Conservation (phyloP, 2,888 invertebrate genomes). For the Chymomyza fuscimana region DNA sequence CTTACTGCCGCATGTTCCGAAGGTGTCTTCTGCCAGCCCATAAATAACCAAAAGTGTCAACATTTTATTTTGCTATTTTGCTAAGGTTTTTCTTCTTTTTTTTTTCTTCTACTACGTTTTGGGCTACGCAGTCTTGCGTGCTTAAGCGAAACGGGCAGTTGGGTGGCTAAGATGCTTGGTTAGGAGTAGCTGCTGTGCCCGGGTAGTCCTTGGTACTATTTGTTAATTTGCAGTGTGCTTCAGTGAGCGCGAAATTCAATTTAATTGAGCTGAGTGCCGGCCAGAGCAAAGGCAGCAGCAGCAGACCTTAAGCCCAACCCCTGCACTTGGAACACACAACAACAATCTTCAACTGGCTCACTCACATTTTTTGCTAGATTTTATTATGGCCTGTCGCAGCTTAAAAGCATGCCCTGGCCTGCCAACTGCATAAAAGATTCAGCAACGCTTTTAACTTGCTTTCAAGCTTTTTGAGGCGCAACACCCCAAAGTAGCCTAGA, state of each 20-base stretch:
- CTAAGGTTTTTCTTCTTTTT: conserved; percentile 16
- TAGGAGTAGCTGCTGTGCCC: not conserved
- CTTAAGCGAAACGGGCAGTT: conserved; percentile 67
- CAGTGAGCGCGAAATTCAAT: conserved; percentile 75
- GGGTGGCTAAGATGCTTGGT: not conserved
- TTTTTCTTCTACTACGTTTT: conserved; percentile 13
- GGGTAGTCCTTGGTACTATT: conserved; percentile 40
- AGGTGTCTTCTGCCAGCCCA: conserved; percentile 71
- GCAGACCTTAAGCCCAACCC: not conserved
- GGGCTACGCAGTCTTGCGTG: conserved; percentile 67
- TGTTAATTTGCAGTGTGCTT: conserved; percentile 75
- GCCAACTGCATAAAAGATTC: conserved; percentile 61
- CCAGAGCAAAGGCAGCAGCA: conserved; percentile 2
- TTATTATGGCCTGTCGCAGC: conserved; percentile 68
- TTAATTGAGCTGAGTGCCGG: conserved; percentile 76
- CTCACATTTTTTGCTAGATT: conserved; percentile 67
- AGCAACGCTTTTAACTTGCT: conserved; percentile 73
- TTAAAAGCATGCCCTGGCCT: conserved; percentile 69
- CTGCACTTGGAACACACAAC: conserved; percentile 8
- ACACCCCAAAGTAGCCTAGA: too few species aligned
- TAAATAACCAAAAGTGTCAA: conserved; percentile 77
- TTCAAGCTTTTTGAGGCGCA: conserved; percentile 28
- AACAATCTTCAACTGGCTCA: conserved; percentile 24
- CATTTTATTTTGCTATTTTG: conserved; percentile 75
- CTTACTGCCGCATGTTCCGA: conserved; percentile 41